Conservation (phyloP, 2,797 vertebrate species). For the Simalia tracyae region DNA sequence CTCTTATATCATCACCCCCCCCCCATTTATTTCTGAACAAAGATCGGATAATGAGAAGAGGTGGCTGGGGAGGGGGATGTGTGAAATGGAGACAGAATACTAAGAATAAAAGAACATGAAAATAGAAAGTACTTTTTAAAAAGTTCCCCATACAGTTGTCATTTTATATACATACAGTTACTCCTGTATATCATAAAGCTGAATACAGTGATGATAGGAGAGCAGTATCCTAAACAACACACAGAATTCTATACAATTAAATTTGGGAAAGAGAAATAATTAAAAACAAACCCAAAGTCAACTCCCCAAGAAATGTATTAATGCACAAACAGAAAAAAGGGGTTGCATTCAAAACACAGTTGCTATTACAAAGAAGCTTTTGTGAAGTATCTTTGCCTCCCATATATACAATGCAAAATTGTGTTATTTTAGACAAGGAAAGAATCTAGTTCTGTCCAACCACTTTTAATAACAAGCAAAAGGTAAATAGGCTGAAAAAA, state of each 20-base stretch:
- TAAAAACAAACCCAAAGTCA: neutral
- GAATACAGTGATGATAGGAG: neutral
- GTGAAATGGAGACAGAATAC: neutral
- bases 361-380: constrained; percentile 6
- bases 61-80: neutral
- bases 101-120: neutral
- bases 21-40: constrained; percentile 22
- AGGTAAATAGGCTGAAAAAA: neutral
- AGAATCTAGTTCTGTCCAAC: neutral
- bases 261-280: neutral
- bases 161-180: neutral
- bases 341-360: neutral
- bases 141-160: neutral
- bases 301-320: neutral
- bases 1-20: neutral
- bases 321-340: neutral
- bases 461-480: neutral
- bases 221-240: neutral
- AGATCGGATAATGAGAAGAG: neutral
- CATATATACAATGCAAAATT: neutral
- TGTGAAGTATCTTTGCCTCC: neutral
- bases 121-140: neutral
- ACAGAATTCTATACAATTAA: constrained; percentile 14
- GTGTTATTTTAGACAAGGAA: neutral
- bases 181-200: neutral